Conservation (phyloP, 2,113 vertebrate species). For the Mixornis gularis region DNA sequence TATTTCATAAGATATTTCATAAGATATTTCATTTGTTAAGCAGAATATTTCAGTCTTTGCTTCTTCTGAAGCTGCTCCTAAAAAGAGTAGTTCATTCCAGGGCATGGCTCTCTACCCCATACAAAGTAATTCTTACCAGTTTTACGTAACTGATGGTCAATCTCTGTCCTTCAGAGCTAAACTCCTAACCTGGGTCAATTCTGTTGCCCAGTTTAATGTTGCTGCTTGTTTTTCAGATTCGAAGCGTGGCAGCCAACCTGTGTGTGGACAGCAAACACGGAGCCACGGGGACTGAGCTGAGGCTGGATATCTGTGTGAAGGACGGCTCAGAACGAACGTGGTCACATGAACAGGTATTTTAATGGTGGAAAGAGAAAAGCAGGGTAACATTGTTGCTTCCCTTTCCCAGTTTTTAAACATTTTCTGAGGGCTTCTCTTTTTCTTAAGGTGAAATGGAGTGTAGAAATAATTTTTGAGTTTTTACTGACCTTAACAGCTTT, state of each 20-base stretch:
- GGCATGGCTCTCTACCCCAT: not conserved
- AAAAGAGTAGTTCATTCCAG: not conserved
- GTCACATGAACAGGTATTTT: conserved; percentile 86
- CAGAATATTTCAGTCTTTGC: not conserved
- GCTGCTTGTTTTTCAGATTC: conserved; percentile 73
- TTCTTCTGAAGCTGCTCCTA: not conserved
- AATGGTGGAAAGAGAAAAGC: not conserved
- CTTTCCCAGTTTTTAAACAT: not conserved
- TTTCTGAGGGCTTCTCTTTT: not conserved
- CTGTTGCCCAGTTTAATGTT: not conserved
- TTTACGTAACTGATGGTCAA: not conserved
- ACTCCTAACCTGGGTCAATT: not conserved
- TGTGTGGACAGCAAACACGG: conserved; percentile 88
- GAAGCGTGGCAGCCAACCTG: conserved; percentile 78
- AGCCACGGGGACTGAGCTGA: conserved; percentile 80
- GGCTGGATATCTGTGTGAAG: conserved; percentile 83
- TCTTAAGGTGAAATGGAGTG: not conserved
- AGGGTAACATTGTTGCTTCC: not conserved
- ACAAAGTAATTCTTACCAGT: not conserved
- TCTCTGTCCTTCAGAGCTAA: not conserved
- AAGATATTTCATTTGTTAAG: not conserved
- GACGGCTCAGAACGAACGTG: conserved; percentile 86
- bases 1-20: not conserved
- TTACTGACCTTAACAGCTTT: not conserved
- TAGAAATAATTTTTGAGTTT: not conserved